Evolutionary conservation across 1,140 invertebrate species (phyloP).

Genomic region (Leptinotarsa undecemlineata): DNA sequence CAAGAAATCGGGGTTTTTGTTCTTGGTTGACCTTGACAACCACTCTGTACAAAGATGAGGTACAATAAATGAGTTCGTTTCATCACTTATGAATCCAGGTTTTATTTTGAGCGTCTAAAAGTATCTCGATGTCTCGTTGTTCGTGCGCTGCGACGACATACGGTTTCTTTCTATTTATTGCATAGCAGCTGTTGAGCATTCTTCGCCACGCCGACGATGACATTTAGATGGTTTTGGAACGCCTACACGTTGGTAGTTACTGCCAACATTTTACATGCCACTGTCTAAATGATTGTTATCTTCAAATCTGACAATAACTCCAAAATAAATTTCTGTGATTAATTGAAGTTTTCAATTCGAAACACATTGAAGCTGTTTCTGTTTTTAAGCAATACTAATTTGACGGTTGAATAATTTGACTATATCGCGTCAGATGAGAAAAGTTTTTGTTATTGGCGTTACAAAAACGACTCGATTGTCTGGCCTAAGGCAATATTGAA

Average conservation of each 20-base stretch:
- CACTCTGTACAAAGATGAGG: background rate
- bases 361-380: too few species aligned
- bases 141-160: background rate
- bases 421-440: too few species aligned
- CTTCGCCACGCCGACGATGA: constrained; percentile 31
- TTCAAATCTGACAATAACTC: constrained; percentile 19
- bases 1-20: too few species aligned
- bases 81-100: constrained; percentile 16
- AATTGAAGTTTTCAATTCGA: background rate
- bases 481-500: too few species aligned
- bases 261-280: constrained; percentile 31
- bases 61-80: constrained; percentile 9
- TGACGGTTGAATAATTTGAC: too few species aligned
- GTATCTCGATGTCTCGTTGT: constrained; percentile 13
- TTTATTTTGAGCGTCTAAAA: constrained; percentile 23
- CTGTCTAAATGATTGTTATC: constrained; percentile 23
- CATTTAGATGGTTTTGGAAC: constrained; percentile 39
- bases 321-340: background rate
- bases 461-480: too few species aligned
- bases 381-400: too few species aligned
- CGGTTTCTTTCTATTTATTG: constrained; percentile 33
- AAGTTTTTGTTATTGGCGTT: too few species aligned
- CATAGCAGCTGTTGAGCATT: constrained; percentile 36
- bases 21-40: background rate
- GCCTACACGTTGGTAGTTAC: constrained; percentile 31